Conservation (phyloP, 2,113 vertebrate species). For the Sigmodon hispidus region DNA sequence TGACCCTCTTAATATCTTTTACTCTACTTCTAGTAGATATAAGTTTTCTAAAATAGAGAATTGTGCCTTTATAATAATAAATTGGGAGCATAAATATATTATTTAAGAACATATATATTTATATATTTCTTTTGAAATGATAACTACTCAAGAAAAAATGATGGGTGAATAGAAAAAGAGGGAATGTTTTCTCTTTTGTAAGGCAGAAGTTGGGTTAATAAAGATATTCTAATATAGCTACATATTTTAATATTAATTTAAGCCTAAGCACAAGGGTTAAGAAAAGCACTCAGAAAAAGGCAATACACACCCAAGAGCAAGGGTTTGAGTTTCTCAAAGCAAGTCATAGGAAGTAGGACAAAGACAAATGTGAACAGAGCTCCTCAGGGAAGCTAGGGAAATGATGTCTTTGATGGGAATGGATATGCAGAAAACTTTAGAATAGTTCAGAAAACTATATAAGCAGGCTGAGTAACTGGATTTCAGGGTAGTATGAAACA, state of each 20-base stretch:
- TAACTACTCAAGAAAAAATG: slow-evolving; percentile 21
- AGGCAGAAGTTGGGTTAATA: background rate
- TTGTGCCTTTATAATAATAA: background rate
- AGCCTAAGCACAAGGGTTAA: background rate
- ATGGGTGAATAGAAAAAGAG: background rate
- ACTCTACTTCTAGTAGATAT: background rate
- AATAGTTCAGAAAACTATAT: background rate
- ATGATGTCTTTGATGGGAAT: background rate
- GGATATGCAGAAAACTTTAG: background rate
- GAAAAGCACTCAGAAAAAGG: background rate
- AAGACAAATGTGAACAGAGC: background rate
- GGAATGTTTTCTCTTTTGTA: background rate
- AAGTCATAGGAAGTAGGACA: background rate
- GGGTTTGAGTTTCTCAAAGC: background rate
- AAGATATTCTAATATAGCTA: background rate
- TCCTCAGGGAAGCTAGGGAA: background rate
- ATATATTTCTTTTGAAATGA: background rate
- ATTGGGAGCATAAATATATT: background rate
- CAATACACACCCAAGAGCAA: background rate
- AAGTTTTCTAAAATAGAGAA: background rate
- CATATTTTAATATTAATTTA: background rate
- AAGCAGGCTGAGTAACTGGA: background rate
- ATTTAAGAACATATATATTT: background rate
- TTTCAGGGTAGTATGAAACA: background rate
- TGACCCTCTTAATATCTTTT: background rate